Conservation (phyloP, 1,140 invertebrate species). For the Bombus huntii region DNA sequence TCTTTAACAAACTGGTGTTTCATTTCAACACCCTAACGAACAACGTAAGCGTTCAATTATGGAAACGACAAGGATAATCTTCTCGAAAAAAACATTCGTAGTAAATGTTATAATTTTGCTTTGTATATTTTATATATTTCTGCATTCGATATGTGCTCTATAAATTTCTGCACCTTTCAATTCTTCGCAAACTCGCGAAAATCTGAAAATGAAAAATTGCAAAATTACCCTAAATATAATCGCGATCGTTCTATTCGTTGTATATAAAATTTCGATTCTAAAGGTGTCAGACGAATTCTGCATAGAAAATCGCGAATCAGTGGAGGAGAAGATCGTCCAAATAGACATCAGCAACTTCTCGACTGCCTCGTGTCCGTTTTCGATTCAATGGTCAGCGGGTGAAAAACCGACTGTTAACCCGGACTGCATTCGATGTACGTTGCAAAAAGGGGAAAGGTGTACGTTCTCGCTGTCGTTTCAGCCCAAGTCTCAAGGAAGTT, state of each 20-base stretch:
- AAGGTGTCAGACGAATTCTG: slow-evolving; percentile 45
- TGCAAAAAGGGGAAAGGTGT: slow-evolving; percentile 28
- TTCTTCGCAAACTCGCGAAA: no score
- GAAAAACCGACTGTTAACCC: slow-evolving; percentile 9
- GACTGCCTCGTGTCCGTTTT: slow-evolving; percentile 45
- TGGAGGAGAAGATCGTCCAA: slow-evolving; percentile 6
- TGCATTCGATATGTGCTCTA: no score
- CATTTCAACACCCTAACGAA: slow-evolving; percentile 41
- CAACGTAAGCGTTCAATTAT: slow-evolving; percentile 23
- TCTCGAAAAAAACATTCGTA: background rate
- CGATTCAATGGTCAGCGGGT: slow-evolving; percentile 49
- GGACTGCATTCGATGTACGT: slow-evolving; percentile 36
- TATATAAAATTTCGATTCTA: background rate
- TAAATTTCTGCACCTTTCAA: no score
- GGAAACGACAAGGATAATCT: background rate
- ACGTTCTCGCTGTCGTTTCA: slow-evolving; percentile 55
- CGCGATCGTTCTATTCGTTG: no score
- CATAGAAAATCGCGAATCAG: slow-evolving; percentile 44
- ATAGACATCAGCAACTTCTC: slow-evolving; percentile 53
- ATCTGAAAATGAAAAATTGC: no score
- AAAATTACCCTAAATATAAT: no score
- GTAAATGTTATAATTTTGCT: no score
- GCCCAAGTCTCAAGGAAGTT: slow-evolving; percentile 47
- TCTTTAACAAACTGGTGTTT: slow-evolving; percentile 62
- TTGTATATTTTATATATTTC: no score